Evolutionary conservation across 2,797 vertebrate species (phyloP).

Genomic region (Girardinus metallicus): DNA sequence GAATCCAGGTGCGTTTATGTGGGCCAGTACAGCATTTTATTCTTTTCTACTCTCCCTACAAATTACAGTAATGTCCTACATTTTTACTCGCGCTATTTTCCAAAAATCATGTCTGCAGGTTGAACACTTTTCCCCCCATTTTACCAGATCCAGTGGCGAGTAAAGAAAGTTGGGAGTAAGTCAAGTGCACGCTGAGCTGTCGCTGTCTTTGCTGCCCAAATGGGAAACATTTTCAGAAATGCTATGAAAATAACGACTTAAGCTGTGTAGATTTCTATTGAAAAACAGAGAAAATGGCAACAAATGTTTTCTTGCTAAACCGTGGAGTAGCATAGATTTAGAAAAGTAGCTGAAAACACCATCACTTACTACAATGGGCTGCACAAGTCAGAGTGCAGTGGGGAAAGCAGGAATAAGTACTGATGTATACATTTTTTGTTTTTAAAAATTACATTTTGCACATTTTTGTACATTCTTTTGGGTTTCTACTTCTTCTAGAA

Average conservation of each 20-base stretch:
- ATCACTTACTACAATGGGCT: neutral
- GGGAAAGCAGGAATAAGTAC: neutral
- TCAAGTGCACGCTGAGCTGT: neutral
- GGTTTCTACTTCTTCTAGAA: no score
- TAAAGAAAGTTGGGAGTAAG: neutral
- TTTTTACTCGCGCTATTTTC: neutral
- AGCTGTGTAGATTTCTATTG: neutral
- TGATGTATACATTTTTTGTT: neutral
- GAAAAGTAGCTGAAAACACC: neutral
- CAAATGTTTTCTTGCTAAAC: neutral
- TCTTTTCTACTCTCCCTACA: neutral
- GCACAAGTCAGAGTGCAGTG: neutral
- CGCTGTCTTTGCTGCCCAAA: neutral
- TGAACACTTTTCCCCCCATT: neutral
- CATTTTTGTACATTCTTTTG: no score
- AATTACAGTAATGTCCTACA: constrained; percentile 2
- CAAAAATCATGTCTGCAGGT: neutral
- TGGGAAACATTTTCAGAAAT: neutral
- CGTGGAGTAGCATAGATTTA: neutral
- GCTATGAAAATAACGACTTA: constrained; percentile 1
- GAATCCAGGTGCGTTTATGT: neutral
- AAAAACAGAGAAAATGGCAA: neutral
- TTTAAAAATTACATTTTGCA: neutral
- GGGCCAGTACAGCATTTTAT: neutral
- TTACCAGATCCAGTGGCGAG: neutral